Percentiles rank a stretch among this genome's conserved stretches.
Conservation (phyloP, 37 sponge, comb jelly and placozoan genomes). For the Chondrosia reniformis region DNA sequence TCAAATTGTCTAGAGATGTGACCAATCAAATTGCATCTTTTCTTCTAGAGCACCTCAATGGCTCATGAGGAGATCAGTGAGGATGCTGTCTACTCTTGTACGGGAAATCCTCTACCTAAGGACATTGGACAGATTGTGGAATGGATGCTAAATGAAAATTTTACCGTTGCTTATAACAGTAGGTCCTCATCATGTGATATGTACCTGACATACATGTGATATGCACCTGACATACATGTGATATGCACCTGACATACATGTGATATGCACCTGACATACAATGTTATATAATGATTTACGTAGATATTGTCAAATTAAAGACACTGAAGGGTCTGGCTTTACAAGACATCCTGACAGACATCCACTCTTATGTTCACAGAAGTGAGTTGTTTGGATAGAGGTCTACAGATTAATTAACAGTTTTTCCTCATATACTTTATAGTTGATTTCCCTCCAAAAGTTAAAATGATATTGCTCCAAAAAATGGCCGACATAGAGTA, state of each 20-base stretch:
- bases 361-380: conserved; percentile 82
- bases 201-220: too few species aligned
- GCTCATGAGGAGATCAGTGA: conserved; percentile 78
- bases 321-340: conserved; percentile 89
- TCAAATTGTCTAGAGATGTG: too few species aligned
- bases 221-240: too few species aligned
- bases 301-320: conserved; percentile 81
- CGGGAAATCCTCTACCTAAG: conserved; percentile 87
- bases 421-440: background rate
- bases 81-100: conserved; percentile 81
- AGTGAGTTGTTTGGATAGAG: conserved; percentile 22
- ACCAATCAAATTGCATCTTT: too few species aligned
- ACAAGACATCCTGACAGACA: conserved; percentile 85
- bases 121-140: conserved; percentile 89
- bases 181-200: background rate
- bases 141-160: conserved; percentile 94
- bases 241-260: too few species aligned
- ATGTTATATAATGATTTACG: too few species aligned
- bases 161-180: conserved; percentile 73
- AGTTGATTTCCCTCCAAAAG: conserved; percentile 89
- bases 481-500: conserved; percentile 89
- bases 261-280: background rate
- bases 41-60: conserved; percentile 75
- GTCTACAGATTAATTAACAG: background rate
- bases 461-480: conserved; percentile 70